Evolutionary conservation across 2,888 invertebrate genomes (phyloP).

Genomic region (Caenorhabditis panamensis): DNA sequence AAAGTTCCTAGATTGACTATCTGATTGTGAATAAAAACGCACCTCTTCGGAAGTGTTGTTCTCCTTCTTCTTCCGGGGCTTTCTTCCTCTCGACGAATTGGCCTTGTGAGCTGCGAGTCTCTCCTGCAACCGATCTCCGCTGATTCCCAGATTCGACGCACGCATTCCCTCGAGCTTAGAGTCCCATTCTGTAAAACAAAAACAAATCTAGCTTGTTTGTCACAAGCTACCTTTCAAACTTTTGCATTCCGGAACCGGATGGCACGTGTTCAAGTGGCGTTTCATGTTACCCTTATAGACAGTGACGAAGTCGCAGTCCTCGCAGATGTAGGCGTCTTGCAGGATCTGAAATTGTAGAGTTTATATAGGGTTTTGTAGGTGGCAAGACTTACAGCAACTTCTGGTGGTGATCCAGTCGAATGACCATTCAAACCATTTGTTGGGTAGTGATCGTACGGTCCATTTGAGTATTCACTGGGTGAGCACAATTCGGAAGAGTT

Average conservation of each 20-base stretch:
- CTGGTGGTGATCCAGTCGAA: conserved; percentile 6
- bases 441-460: conserved; percentile 30
- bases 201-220: background rate
- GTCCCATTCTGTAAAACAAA: conserved; percentile 64
- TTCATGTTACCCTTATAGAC: conserved; percentile 81
- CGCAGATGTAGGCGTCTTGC: conserved; percentile 77
- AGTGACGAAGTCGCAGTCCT: conserved; percentile 77
- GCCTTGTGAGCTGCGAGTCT: conserved; percentile 67
- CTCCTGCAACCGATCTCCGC: conserved; percentile 66
- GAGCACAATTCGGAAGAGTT: conserved; percentile 52
- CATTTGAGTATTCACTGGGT: conserved; percentile 34
- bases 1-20: too few species aligned
- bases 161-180: conserved; percentile 70
- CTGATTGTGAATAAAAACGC: too few species aligned
- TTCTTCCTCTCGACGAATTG: conserved; percentile 72
- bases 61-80: conserved; percentile 67
- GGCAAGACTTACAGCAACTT: conserved; percentile 16
- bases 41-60: conserved; percentile 55
- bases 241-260: conserved; percentile 68
- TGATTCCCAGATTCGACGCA: conserved; percentile 71
- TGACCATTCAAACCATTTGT: conserved; percentile 15
- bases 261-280: conserved; percentile 76
- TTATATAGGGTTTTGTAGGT: conserved; percentile 3
- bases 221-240: conserved; percentile 55
- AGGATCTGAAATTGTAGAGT: conserved; percentile 7